phyloP scores from a whole-genome alignment of 2,888 invertebrate species.

The Volucella zonaria region DNA sequence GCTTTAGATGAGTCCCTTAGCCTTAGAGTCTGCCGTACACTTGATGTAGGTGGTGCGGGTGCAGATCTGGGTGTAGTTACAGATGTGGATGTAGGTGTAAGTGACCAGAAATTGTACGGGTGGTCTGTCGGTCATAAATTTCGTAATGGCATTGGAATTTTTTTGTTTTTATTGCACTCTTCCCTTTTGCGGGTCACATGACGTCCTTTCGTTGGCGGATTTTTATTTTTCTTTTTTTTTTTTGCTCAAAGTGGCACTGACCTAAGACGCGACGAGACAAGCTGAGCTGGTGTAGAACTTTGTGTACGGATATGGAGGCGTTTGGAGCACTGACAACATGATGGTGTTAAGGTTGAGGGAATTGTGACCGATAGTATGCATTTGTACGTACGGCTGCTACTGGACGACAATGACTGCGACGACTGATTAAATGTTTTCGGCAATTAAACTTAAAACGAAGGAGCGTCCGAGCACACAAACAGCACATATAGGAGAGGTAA shows the following conservation, averaged over 20 bases:
- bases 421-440: slow-evolving; percentile 71
- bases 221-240: slow-evolving; percentile 69
- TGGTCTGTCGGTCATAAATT: slow-evolving; percentile 62
- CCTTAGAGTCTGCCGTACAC: neutral
- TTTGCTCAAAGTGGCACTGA: slow-evolving; percentile 70
- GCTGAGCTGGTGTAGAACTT: neutral
- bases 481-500: too few relatives aligned
- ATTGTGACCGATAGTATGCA: slow-evolving; percentile 47
- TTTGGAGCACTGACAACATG: slow-evolving; percentile 26
- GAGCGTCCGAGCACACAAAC: slow-evolving; percentile 29
- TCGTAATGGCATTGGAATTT: slow-evolving; percentile 72
- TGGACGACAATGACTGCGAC: slow-evolving; percentile 25
- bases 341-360: slow-evolving; percentile 54
- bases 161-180: slow-evolving; percentile 10
- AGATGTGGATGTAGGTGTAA: slow-evolving; percentile 11
- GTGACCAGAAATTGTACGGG: slow-evolving; percentile 60
- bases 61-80: slow-evolving; percentile 17
- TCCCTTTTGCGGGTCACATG: slow-evolving; percentile 65
- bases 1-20: slow-evolving; percentile 17
- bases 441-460: slow-evolving; percentile 63
- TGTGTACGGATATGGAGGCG: slow-evolving; percentile 18
- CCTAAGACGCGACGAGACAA: slow-evolving; percentile 68
- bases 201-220: slow-evolving; percentile 62
- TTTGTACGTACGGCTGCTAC: slow-evolving; percentile 7
- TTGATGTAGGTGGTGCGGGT: neutral